A percentile compares a stretch with the other conserved stretches of the same genome.
Evolutionary conservation across 2,113 vertebrate species (phyloP).

Genomic region (Tachuris rubrigastra): DNA sequence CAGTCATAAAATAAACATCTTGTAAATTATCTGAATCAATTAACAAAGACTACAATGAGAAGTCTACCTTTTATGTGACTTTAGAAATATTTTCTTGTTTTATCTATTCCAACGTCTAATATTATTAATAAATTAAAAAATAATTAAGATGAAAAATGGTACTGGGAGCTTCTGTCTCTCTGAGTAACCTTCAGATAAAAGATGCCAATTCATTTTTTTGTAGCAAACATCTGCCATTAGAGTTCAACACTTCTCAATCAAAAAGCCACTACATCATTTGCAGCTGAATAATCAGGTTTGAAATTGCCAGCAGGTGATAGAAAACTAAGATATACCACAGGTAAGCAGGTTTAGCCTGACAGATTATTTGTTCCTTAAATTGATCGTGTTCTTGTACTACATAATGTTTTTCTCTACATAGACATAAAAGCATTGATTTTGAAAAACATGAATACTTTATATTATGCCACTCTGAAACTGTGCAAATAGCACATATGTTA

Average conservation of each 20-base stretch:
- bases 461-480: not conserved
- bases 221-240: not conserved
- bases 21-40: not conserved
- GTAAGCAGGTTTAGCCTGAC: not conserved
- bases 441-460: not conserved
- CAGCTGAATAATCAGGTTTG: not conserved
- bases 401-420: not conserved
- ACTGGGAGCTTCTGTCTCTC: not conserved
- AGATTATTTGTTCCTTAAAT: not conserved
- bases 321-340: not conserved
- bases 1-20: not conserved
- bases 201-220: not conserved
- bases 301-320: constrained; percentile 1
- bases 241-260: not conserved
- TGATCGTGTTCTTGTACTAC: not conserved
- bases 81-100: not conserved
- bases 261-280: not conserved
- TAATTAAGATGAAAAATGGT: not conserved
- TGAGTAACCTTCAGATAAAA: not conserved
- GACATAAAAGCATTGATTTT: not conserved
- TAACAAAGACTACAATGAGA: not conserved
- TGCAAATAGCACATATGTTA: not conserved
- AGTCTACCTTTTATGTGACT: not conserved
- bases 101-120: not conserved
- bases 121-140: not conserved